phyloP scores from a whole-genome alignment of 2,113 vertebrate genomes.

The Aspiorhynchus laticeps region DNA sequence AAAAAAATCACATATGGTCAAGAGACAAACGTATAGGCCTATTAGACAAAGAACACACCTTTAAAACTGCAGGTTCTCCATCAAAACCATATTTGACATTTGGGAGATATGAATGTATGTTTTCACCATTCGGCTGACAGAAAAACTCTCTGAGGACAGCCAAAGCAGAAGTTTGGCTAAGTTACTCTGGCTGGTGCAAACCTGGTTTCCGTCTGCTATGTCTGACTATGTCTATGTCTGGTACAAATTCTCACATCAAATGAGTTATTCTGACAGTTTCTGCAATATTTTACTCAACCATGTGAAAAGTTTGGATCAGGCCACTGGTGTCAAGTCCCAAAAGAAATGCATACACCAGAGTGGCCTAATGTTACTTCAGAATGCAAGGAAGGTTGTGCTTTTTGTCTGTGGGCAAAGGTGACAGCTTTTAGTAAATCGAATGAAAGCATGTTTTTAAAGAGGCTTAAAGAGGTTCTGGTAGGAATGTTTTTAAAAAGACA shows the following conservation, averaged over 20 bases:
- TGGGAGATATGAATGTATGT: background rate
- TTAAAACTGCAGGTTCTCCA: background rate
- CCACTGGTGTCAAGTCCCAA: background rate
- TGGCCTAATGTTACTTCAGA: background rate
- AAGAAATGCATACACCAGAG: background rate
- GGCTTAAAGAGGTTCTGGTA: background rate
- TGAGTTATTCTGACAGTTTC: slow-evolving; percentile 1
- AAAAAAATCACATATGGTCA: background rate
- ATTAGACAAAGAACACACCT: background rate
- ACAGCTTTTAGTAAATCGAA: background rate
- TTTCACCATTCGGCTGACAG: background rate
- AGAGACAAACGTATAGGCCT: background rate
- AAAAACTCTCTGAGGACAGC: background rate
- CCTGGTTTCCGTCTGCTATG: slow-evolving; percentile 25
- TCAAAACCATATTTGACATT: background rate
- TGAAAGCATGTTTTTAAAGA: background rate
- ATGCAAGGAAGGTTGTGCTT: background rate
- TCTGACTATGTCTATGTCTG: slow-evolving; percentile 1
- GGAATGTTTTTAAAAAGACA: background rate
- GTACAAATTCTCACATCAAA: background rate
- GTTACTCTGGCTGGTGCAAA: slow-evolving; percentile 4
- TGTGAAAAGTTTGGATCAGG: background rate
- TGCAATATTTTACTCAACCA: background rate
- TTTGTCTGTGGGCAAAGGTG: background rate
- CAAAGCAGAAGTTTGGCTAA: background rate